phyloP scores from a whole-genome alignment of 2,797 vertebrate species.

The Podargus strigoides region DNA sequence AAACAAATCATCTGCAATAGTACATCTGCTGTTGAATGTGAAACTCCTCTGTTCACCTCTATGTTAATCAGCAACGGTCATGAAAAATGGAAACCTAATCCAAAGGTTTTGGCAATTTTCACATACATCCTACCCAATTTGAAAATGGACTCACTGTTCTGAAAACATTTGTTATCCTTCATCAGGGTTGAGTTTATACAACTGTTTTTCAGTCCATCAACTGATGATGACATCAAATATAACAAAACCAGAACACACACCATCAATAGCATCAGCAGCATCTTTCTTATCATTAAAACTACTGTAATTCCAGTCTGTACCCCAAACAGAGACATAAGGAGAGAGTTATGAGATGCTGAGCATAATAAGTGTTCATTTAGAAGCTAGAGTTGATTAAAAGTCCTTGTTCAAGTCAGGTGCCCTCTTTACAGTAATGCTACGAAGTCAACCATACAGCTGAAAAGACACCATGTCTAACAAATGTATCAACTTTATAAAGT shows the following conservation, averaged over 20 bases:
- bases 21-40: background rate
- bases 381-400: background rate
- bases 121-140: background rate
- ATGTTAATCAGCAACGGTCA: background rate
- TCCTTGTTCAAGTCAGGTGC: background rate
- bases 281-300: background rate
- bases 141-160: background rate
- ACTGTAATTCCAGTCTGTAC: background rate
- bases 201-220: background rate
- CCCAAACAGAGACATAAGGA: background rate
- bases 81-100: background rate
- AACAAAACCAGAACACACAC: background rate
- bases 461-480: background rate
- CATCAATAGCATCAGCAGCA: background rate
- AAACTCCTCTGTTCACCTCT: background rate
- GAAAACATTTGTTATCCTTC: background rate
- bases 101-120: background rate
- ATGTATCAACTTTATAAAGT: background rate
- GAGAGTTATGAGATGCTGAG: background rate
- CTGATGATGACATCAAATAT: background rate
- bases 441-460: background rate
- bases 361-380: background rate
- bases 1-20: background rate
- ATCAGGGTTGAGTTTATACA: background rate
- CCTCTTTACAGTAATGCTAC: background rate